Percentiles rank a stretch among this genome's conserved stretches.
Evolutionary conservation across 1,140 invertebrate genomes (phyloP).

Genomic region (Aradophagus sp.): DNA sequence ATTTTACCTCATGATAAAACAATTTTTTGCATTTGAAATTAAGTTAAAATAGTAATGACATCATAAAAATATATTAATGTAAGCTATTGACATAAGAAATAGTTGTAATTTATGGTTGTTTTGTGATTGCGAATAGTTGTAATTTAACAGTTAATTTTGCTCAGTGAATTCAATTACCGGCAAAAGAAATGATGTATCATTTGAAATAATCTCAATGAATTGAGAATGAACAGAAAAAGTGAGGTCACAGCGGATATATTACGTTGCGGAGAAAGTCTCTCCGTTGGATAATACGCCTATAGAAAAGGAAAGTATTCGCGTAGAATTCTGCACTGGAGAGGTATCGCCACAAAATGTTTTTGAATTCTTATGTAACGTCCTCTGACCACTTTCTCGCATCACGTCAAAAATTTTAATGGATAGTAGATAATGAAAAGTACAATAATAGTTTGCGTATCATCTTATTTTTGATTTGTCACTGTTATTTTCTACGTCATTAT

Average conservation of each 20-base stretch:
- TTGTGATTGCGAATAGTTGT: too few relatives aligned
- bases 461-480: too few relatives aligned
- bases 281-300: constrained; percentile 63
- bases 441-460: too few relatives aligned
- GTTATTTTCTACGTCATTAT: too few relatives aligned
- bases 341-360: constrained; percentile 50
- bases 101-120: too few relatives aligned
- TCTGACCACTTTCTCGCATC: constrained; percentile 29
- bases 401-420: constrained; percentile 24
- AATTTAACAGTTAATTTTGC: constrained; percentile 5
- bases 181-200: constrained; percentile 2
- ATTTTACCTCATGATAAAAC: too few relatives aligned
- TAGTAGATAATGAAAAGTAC: constrained; percentile 6
- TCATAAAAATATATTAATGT: too few relatives aligned
- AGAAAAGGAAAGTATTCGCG: constrained; percentile 67
- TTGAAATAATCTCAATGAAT: constrained; percentile 9
- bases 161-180: background rate
- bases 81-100: too few relatives aligned
- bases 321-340: constrained; percentile 25
- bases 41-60: too few relatives aligned
- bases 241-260: constrained; percentile 15
- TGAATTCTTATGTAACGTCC: constrained; percentile 56
- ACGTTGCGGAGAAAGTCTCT: constrained; percentile 62
- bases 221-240: constrained; percentile 18
- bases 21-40: too few relatives aligned